Conservation (phyloP, 2,888 invertebrate species). For the Microchrysa polita region DNA sequence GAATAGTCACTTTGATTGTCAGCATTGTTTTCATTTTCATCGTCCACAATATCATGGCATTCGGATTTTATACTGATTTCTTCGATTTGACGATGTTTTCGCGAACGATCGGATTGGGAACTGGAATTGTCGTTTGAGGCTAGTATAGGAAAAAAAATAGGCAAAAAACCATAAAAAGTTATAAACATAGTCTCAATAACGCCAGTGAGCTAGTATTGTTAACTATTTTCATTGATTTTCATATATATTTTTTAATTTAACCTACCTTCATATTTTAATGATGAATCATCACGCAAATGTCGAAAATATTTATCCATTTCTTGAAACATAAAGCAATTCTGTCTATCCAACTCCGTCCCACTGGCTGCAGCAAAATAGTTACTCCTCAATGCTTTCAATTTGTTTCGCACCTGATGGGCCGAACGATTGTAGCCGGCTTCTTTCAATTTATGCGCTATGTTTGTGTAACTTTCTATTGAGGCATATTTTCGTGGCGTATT, state of each 20-base stretch:
- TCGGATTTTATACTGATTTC: not conserved
- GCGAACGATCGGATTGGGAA: too few relatives aligned
- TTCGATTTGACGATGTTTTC: not conserved
- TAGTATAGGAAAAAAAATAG: too few relatives aligned
- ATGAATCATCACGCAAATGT: not conserved
- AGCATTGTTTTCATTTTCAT: not conserved
- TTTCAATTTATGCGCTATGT: conserved; percentile 11
- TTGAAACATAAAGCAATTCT: conserved; percentile 26
- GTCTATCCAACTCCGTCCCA: conserved; percentile 8
- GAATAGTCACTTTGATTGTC: not conserved
- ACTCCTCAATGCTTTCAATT: not conserved
- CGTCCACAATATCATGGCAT: not conserved
- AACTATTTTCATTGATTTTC: too few relatives aligned
- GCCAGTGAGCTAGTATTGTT: too few relatives aligned
- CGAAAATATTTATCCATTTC: conserved; percentile 26
- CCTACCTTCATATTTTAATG: not conserved
- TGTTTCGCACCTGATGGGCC: conserved; percentile 19
- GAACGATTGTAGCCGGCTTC: conserved; percentile 28
- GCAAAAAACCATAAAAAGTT: too few relatives aligned
- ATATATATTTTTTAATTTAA: not conserved
- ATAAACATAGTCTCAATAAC: too few relatives aligned
- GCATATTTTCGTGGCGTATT: too few relatives aligned
- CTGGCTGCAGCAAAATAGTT: conserved; percentile 8
- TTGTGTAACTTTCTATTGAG: conserved; percentile 2
- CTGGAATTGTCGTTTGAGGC: not conserved